These are phyloP conservation scores for Stratiomys singularior DNA, from an alignment of 2,888 invertebrate species.

Conservation along the genomic window DNA sequence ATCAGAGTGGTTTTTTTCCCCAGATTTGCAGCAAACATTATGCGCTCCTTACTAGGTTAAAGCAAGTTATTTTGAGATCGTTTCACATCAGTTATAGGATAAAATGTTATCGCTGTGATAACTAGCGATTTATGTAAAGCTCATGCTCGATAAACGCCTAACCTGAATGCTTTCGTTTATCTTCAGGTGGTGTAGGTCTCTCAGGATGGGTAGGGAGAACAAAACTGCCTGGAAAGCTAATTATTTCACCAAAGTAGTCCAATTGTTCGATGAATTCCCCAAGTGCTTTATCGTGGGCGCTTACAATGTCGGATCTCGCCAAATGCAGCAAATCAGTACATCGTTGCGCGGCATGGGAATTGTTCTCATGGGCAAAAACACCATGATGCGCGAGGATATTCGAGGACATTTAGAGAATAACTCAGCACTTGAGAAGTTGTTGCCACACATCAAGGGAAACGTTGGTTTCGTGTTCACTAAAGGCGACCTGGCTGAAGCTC, in stretches of 20 bases:
- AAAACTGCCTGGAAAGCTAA: slow-evolving; percentile 98
- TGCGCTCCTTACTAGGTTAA: too few species aligned
- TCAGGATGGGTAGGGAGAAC: slow-evolving; percentile 99
- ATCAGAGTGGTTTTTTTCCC: too few species aligned
- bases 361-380: slow-evolving; percentile 99
- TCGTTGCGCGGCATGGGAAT: slow-evolving; percentile 90
- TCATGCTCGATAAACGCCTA: too few species aligned
- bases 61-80: too few species aligned
- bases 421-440: slow-evolving; percentile 89
- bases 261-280: slow-evolving; percentile 96
- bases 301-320: slow-evolving; percentile 99
- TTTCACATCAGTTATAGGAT: too few species aligned
- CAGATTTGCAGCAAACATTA: too few species aligned
- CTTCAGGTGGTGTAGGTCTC: too few species aligned
- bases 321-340: slow-evolving; percentile 99
- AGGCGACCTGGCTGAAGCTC: slow-evolving; percentile 88
- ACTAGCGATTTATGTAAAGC: too few species aligned
- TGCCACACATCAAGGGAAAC: slow-evolving; percentile 96
- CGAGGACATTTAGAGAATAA: slow-evolving; percentile 96
- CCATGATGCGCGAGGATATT: slow-evolving; percentile 99
- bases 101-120: too few species aligned
- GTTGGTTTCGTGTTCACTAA: slow-evolving; percentile 99
- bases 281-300: slow-evolving; percentile 99
- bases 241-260: slow-evolving; percentile 95
- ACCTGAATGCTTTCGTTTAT: too few species aligned